These are phyloP conservation scores for Drosophila busckii DNA, from an alignment of 1,140 invertebrate species.

Conservation along the genomic window DNA sequence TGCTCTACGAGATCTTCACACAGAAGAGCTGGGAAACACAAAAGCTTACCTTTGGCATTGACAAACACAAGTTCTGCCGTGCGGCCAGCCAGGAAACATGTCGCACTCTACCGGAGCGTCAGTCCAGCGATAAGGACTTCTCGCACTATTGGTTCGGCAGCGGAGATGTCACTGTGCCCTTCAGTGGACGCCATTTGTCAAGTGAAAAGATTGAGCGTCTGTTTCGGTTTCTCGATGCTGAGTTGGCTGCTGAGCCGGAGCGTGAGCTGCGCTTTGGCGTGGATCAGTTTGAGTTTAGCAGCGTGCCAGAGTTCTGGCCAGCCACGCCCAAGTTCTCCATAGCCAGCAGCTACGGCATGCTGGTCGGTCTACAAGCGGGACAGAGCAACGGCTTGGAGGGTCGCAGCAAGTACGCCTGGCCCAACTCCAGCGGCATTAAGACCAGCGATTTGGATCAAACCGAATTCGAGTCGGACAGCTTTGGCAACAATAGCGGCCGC, in stretches of 20 bases:
- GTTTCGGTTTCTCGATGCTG: conserved; percentile 47
- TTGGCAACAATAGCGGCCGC: conserved; percentile 52
- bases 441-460: conserved; percentile 68
- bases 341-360: conserved; percentile 72
- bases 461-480: conserved; percentile 54
- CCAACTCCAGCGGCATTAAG: conserved; percentile 56
- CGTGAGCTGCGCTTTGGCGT: conserved; percentile 58
- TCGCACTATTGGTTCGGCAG: conserved; percentile 73
- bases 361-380: conserved; percentile 67
- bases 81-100: neutral
- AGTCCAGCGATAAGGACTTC: conserved; percentile 47
- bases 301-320: conserved; percentile 50
- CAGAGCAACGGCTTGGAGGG: conserved; percentile 65
- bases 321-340: conserved; percentile 63
- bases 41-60: conserved; percentile 68
- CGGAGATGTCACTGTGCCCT: conserved; percentile 66
- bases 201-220: conserved; percentile 53
- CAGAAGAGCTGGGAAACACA: conserved; percentile 60
- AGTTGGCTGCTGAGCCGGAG: conserved; percentile 7
- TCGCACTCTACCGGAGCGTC: conserved; percentile 26
- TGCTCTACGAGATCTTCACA: conserved; percentile 66
- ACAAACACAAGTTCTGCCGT: conserved; percentile 50
- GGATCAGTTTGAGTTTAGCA: conserved; percentile 64
- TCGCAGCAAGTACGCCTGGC: conserved; percentile 70
- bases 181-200: conserved; percentile 51